Conservation (phyloP, 2,113 vertebrate genomes). For the Oncorhynchus keta region DNA sequence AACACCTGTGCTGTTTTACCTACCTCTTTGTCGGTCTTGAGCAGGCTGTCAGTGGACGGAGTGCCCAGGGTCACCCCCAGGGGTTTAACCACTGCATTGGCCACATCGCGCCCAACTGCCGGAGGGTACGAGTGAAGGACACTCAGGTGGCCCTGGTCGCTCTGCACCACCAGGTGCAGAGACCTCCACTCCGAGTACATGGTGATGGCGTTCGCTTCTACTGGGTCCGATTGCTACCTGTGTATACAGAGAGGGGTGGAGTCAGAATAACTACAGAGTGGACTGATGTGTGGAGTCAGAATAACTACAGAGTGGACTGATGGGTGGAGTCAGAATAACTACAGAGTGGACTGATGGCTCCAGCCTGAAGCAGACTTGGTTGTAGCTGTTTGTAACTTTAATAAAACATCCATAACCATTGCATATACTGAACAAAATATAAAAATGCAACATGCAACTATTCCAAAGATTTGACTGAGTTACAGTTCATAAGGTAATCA, state of each 20-base stretch:
- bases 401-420: background rate
- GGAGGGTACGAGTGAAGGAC: slow-evolving; percentile 90
- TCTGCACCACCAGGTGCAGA: slow-evolving; percentile 70
- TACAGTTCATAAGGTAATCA: no score
- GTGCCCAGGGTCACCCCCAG: slow-evolving; percentile 79
- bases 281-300: background rate
- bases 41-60: slow-evolving; percentile 73
- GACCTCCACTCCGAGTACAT: slow-evolving; percentile 58
- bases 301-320: no score
- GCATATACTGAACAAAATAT: background rate
- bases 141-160: slow-evolving; percentile 85
- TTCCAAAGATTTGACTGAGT: no score
- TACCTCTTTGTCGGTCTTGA: slow-evolving; percentile 92
- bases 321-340: no score
- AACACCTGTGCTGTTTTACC: background rate
- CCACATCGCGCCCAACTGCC: slow-evolving; percentile 85
- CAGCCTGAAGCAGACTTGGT: background rate
- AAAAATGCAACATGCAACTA: background rate
- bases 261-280: background rate
- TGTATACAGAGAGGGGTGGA: background rate
- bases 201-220: slow-evolving; percentile 19
- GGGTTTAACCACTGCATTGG: slow-evolving; percentile 86
- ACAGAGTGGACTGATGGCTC: background rate
- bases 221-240: slow-evolving; percentile 23
- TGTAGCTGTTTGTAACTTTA: background rate